A percentile compares a stretch with the other conserved stretches of the same genome.
Evolutionary conservation across 2,797 vertebrate species (phyloP).

Genomic region (Parambassis ranga): DNA sequence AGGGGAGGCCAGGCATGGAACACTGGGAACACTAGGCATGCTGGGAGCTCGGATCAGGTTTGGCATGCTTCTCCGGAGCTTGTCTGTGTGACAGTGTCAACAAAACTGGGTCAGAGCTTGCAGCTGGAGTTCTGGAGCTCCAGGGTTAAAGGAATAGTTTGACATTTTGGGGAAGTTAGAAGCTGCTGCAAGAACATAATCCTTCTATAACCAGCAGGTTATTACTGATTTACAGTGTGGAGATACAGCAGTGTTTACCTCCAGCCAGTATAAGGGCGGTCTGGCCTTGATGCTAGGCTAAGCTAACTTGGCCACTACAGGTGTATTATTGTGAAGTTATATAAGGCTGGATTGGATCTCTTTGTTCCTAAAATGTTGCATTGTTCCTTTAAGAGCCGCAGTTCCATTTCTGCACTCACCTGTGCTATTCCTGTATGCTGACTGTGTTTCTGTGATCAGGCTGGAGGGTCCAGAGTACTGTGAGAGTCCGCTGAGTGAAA

Average conservation of each 20-base stretch:
- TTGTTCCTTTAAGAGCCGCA: neutral
- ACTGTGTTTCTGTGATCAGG: constrained; percentile 80
- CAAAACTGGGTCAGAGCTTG: constrained; percentile 16
- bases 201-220: neutral
- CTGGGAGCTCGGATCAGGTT: constrained; percentile 94
- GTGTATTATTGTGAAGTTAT: too few species aligned
- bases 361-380: neutral
- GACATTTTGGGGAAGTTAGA: neutral
- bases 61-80: constrained; percentile 96
- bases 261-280: too few species aligned
- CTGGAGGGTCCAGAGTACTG: constrained; percentile 79
- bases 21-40: constrained; percentile 91
- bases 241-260: too few species aligned
- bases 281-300: neutral
- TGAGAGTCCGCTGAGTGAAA: constrained; percentile 84
- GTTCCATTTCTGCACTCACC: too few species aligned
- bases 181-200: too few species aligned
- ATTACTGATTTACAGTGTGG: too few species aligned
- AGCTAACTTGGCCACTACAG: too few species aligned
- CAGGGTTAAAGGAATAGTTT: neutral
- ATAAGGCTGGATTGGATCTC: too few species aligned
- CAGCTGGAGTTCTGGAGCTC: neutral
- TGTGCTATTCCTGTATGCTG: constrained; percentile 82
- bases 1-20: constrained; percentile 82
- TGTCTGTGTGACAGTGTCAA: constrained; percentile 81